phyloP scores from a whole-genome alignment of 2,113 vertebrate genomes.

The Pelusios castaneus region DNA sequence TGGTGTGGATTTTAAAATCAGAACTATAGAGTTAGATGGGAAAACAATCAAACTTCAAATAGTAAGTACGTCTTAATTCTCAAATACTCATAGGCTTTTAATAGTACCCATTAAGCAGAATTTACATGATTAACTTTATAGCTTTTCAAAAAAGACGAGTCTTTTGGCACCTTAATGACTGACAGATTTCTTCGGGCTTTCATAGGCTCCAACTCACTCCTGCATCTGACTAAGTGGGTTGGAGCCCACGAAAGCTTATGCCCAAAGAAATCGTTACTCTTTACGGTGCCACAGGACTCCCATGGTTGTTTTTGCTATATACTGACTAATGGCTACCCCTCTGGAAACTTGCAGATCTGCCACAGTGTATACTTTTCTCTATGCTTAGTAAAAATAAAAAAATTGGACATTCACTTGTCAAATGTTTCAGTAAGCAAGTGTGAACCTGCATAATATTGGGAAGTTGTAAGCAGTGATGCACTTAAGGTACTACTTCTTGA shows the following conservation, averaged over 20 bases:
- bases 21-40: conserved; percentile 97
- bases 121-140: no score
- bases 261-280: no score
- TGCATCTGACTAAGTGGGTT: no score
- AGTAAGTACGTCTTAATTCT: conserved; percentile 82
- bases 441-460: not conserved
- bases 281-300: no score
- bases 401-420: not conserved
- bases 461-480: not conserved
- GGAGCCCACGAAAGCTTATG: no score
- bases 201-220: no score
- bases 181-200: no score
- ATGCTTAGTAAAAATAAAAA: not conserved
- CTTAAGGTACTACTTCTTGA: not conserved
- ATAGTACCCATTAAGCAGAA: not conserved
- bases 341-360: no score
- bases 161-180: no score
- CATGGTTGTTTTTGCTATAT: no score
- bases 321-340: no score
- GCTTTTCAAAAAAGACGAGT: no score
- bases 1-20: conserved; percentile 98
- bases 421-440: not conserved
- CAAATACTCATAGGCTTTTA: not conserved
- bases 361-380: not conserved
- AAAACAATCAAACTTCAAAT: conserved; percentile 99